Evolutionary conservation across 2,888 invertebrate genomes (phyloP), one percentile per base, ranked within the genome.

Genomic region (Epistrophella euchroma): DNA sequence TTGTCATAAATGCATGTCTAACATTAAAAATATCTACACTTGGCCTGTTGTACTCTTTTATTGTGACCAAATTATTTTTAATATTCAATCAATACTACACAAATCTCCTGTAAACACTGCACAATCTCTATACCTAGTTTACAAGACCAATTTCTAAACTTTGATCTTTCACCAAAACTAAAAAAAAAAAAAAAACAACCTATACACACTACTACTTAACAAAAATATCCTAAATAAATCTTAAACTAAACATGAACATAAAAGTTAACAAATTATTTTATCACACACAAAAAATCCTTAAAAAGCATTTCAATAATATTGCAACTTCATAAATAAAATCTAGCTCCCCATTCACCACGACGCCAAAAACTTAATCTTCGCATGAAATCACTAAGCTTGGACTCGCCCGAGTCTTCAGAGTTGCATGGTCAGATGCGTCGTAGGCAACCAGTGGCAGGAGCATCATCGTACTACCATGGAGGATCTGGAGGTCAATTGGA

Each of bases 371-470:
- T 98, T 93, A 98, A 98, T 94, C 95, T 98, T 93, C 96, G 98
- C 92, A 98, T 98, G 98, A 98, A 99, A 95, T 98, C 98, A 92
- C 95, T 98, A 90, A 98, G 98, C 87, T 94, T 98, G 95, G 98
- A 98, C 93, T 98, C 98, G 40, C 98, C 98, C 88, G 98, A 98
- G 93, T 97, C 97, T 90, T 96, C 97, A 85, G 97, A 97, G 92
- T 93, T 94, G 91, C 96, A 96, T 91, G 95, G 94, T 47, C 95
- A 96, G 90, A 92, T 92, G 84, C 94, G 97, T 90, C 94, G 97
- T 56, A 95, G 96, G 72, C 95, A 94, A 83, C 91, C 91, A 73
- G 88, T 78, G 86, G 88, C 88, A 62, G 88, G 76, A 56, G 52
- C 85, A 81, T 86, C 85, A 50, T 81, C 80, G 17, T 91, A 91